Percentiles rank a stretch among this genome's conserved stretches.
Conservation (phyloP, 2,888 invertebrate species). For the Aproaerema taeniolella region DNA sequence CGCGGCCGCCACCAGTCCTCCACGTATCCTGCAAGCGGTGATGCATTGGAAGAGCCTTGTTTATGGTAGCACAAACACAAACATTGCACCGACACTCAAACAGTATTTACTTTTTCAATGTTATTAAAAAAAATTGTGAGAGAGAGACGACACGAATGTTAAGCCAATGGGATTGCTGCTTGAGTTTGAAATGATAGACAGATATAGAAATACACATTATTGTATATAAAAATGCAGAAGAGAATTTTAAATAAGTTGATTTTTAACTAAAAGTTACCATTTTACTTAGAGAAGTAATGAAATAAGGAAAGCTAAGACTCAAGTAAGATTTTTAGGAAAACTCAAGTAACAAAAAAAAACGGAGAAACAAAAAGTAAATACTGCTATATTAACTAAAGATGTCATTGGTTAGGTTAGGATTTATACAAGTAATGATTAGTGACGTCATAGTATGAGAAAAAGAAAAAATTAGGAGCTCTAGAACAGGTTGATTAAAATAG, state of each 20-base stretch:
- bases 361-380: conserved; percentile 63
- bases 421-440: too few relatives aligned
- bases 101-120: conserved; percentile 68
- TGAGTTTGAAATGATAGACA: conserved; percentile 26
- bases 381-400: conserved; percentile 58
- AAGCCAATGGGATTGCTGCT: conserved; percentile 34
- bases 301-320: not conserved
- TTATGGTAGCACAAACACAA: conserved; percentile 79
- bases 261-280: too few relatives aligned
- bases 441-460: too few relatives aligned
- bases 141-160: conserved; percentile 30
- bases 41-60: conserved; percentile 86
- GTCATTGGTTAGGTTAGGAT: conserved; percentile 64
- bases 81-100: conserved; percentile 71
- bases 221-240: too few relatives aligned
- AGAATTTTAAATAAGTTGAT: too few relatives aligned
- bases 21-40: conserved; percentile 97
- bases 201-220: too few relatives aligned
- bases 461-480: too few relatives aligned
- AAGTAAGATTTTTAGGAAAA: conserved; percentile 14
- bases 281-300: too few relatives aligned
- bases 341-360: conserved; percentile 39
- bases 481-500: too few relatives aligned
- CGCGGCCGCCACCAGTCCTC: conserved; percentile 98
- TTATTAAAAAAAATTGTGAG: not conserved